Percentiles rank a stretch among this genome's conserved stretches.
Evolutionary conservation across 2,113 vertebrate species (phyloP).

Genomic region (Protobothrops mucrosquamatus): DNA sequence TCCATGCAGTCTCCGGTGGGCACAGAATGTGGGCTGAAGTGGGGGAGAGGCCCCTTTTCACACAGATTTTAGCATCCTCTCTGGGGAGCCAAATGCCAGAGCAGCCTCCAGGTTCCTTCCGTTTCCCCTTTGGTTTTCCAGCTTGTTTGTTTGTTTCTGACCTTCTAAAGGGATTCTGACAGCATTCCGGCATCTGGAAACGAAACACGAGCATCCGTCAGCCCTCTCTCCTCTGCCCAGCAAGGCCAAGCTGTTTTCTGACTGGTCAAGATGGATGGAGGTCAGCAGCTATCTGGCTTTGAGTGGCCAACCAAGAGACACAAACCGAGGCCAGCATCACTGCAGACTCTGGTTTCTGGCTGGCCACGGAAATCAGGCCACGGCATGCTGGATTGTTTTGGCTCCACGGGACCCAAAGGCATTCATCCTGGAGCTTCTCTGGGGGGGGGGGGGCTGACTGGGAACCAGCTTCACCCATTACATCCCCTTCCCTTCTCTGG

Average conservation of each 20-base stretch:
- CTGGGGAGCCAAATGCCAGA: background rate
- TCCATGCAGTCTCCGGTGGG: background rate
- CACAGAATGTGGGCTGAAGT: background rate
- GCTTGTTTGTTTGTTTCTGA: background rate
- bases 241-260: background rate
- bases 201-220: background rate
- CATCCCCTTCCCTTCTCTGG: background rate
- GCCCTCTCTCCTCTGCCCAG: background rate
- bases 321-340: background rate
- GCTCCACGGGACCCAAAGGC: background rate
- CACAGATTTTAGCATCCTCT: background rate
- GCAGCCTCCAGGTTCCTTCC: background rate
- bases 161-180: background rate
- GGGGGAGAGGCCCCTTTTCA: background rate
- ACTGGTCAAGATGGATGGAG: background rate
- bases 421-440: background rate
- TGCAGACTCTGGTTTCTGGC: background rate
- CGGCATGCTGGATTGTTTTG: background rate
- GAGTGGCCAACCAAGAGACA: background rate
- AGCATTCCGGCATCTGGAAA: background rate
- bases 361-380: background rate
- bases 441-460: background rate
- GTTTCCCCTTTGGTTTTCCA: background rate
- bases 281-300: background rate
- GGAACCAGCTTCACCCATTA: background rate